Evolutionary conservation across 1,140 invertebrate species (phyloP).

Genomic region (Pseudobourletiella spinata): DNA sequence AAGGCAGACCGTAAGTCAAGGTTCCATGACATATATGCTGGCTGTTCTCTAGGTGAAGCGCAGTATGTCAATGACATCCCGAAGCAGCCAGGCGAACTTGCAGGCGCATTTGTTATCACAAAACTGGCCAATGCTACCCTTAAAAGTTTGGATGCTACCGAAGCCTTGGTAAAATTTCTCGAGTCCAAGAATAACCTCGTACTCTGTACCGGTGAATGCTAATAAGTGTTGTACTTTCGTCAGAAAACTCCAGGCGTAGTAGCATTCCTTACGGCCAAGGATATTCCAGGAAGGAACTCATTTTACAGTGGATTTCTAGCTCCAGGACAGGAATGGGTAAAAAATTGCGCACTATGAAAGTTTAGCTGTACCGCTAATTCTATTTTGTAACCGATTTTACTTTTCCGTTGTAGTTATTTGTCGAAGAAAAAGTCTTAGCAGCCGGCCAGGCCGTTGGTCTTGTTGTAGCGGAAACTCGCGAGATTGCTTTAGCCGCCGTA

Average conservation of each 20-base stretch:
- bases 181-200: constrained; percentile 52
- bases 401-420: constrained; percentile 40
- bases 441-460: constrained; percentile 61
- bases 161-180: constrained; percentile 45
- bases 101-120: constrained; percentile 43
- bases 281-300: constrained; percentile 41
- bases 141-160: constrained; percentile 36
- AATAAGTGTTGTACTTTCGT: not conserved
- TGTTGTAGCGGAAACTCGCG: constrained; percentile 52
- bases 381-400: constrained; percentile 41
- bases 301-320: constrained; percentile 2
- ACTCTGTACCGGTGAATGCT: not conserved
- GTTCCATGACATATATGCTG: constrained; percentile 38
- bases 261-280: constrained; percentile 41
- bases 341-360: constrained; percentile 20
- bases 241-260: constrained; percentile 40
- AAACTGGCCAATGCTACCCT: constrained; percentile 39
- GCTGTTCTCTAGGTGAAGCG: constrained; percentile 53
- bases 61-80: constrained; percentile 44
- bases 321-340: constrained; percentile 24
- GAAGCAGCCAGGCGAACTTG: constrained; percentile 38
- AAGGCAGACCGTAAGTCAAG: not conserved
- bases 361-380: constrained; percentile 51
- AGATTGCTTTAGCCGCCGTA: constrained; percentile 53
- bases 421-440: constrained; percentile 37